Percentiles rank a stretch among this genome's conserved stretches.
Evolutionary conservation across 2,797 vertebrate genomes (phyloP).

Genomic region (Lepus townsendii): DNA sequence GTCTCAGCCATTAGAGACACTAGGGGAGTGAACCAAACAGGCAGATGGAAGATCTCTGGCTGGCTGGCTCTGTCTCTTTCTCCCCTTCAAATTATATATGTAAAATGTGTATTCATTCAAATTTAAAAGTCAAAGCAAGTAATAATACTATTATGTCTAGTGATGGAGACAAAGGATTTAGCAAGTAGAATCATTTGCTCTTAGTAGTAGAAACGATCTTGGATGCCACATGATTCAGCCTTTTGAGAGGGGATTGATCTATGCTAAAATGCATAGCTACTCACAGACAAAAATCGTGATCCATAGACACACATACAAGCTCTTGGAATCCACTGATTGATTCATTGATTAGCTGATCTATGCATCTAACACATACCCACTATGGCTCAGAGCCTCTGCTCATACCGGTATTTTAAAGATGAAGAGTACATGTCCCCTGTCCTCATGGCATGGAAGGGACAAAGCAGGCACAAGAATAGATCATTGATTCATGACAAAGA

Average conservation of each 20-base stretch:
- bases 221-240: not conserved
- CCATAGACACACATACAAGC: not conserved
- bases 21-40: too few relatives aligned
- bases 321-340: not conserved
- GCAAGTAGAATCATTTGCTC: not conserved
- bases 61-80: too few relatives aligned
- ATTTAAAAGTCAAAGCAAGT: too few relatives aligned
- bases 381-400: not conserved
- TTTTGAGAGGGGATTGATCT: not conserved
- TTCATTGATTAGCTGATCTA: not conserved
- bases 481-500: not conserved
- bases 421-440: accelerated
- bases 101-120: too few relatives aligned
- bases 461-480: too few relatives aligned
- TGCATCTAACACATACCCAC: not conserved
- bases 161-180: not conserved
- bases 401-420: not conserved
- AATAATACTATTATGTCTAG: not conserved
- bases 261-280: not conserved
- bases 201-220: not conserved
- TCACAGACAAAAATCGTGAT: not conserved
- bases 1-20: too few relatives aligned
- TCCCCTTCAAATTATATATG: too few relatives aligned
- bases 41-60: too few relatives aligned
- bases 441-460: not conserved